Evolutionary conservation across 1,140 invertebrate genomes (phyloP).

Genomic region (Drosophila gunungcola): DNA sequence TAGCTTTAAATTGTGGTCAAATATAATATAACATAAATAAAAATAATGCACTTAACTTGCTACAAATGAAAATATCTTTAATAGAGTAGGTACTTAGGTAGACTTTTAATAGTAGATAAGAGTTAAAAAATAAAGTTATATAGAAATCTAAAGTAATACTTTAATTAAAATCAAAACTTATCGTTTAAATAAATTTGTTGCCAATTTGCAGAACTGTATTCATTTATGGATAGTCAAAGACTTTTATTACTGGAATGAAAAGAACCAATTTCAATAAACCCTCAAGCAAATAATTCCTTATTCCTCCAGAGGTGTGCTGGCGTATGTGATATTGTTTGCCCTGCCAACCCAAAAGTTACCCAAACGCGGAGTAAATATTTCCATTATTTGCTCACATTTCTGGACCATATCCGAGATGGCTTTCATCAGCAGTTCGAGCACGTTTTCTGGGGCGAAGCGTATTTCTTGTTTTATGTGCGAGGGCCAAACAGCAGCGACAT

Average conservation of each 20-base stretch:
- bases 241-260: not conserved
- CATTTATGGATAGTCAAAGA: not conserved
- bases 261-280: not conserved
- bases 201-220: too few species aligned
- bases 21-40: too few species aligned
- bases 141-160: too few species aligned
- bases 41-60: too few species aligned
- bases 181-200: too few species aligned
- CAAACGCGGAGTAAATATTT: conserved; percentile 37
- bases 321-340: conserved; percentile 7
- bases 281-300: not conserved
- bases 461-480: conserved; percentile 49
- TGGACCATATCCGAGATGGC: conserved; percentile 17
- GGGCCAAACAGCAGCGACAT: conserved; percentile 50
- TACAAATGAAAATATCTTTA: too few species aligned
- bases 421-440: conserved; percentile 36
- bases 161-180: too few species aligned
- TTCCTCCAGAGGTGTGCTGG: conserved; percentile 7
- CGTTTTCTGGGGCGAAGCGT: conserved; percentile 36
- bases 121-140: too few species aligned
- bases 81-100: too few species aligned
- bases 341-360: conserved; percentile 5
- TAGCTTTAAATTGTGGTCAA: too few species aligned
- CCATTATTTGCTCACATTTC: conserved; percentile 41
- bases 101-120: too few species aligned